Evolutionary conservation across 2,113 vertebrate genomes (phyloP).

Genomic region (Microcebus ravelobensis): DNA sequence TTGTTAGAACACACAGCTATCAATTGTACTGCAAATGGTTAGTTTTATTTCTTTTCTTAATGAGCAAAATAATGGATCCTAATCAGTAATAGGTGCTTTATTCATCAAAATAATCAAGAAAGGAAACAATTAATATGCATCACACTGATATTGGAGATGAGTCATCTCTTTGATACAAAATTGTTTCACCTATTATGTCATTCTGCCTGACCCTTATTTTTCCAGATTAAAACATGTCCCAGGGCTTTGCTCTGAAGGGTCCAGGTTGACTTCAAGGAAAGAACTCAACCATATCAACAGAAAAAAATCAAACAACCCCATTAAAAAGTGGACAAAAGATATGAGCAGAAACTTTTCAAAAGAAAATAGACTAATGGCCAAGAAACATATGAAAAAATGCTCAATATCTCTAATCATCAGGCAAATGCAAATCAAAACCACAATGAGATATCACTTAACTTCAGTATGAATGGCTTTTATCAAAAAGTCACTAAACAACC

Average conservation of each 20-base stretch:
- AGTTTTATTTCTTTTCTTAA: not conserved
- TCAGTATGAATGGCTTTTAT: too few relatives aligned
- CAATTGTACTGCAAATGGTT: not conserved
- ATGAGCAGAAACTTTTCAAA: too few relatives aligned
- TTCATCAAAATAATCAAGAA: not conserved
- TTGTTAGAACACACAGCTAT: not conserved
- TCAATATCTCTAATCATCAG: too few relatives aligned
- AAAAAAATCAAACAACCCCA: too few relatives aligned
- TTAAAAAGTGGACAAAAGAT: too few relatives aligned
- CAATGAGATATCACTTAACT: too few relatives aligned
- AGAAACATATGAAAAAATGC: too few relatives aligned
- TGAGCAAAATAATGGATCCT: not conserved
- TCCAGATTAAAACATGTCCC: not conserved
- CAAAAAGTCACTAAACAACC: too few relatives aligned
- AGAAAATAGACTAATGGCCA: too few relatives aligned
- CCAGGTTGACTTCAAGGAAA: not conserved
- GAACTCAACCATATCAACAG: too few relatives aligned
- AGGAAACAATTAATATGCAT: not conserved
- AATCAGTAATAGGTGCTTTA: not conserved
- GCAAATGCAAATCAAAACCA: too few relatives aligned
- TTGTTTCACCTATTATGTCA: not conserved
- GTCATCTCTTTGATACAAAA: not conserved
- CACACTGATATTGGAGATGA: not conserved
- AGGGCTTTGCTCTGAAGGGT: not conserved
- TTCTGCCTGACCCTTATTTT: not conserved